Evolutionary conservation across 2,888 invertebrate genomes (phyloP), one percentile per base, ranked within the genome.

Genomic region (Sminthurides aquaticus): DNA sequence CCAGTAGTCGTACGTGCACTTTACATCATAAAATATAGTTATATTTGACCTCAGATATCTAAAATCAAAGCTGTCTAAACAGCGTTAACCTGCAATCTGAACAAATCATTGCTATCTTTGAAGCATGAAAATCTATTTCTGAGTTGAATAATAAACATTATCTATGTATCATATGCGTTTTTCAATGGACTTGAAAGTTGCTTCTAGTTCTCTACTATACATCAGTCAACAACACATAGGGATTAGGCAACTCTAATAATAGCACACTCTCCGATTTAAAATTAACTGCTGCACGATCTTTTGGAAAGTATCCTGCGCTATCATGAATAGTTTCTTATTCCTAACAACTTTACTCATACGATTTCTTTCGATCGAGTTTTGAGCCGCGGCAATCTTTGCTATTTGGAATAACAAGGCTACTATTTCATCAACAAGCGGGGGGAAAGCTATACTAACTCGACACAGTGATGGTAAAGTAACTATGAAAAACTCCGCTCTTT

Each of bases 401-500:
- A 95, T 82, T 78, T 93, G 92, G 78, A 91, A 82, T 60, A 97
- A 80, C 27, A 97, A 82, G 22, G 88, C 87, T 0, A 91, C 86
- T 20, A 91, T 89, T 76, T 96, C 96, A 75, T 96, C 94, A 56
- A 89, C 85, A 11, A 97, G 81, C 0, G 94, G 91, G 2, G 96
- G 96, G 78, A 97, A 96, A 0, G 95, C 94, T 71, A 87, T 86
- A 75, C 91, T 90, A 71, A 97, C 90, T 49, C 91, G 82, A 3
- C 90, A 89, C 58, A 97, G 81, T 2, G 93, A 89, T 55, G 94
- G 90, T 48, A 97, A 79, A 3, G 91, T 86, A 5, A 91, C 88
- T 73, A 88, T 85, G 77, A 95, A 92, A 70, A 95, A 84, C 77
- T 88, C 86, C 20, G 89, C 84, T 52, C 94, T 83, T 75, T 89